Evolutionary conservation across 1,140 invertebrate species (phyloP).

Genomic region (Triops cancriformis): DNA sequence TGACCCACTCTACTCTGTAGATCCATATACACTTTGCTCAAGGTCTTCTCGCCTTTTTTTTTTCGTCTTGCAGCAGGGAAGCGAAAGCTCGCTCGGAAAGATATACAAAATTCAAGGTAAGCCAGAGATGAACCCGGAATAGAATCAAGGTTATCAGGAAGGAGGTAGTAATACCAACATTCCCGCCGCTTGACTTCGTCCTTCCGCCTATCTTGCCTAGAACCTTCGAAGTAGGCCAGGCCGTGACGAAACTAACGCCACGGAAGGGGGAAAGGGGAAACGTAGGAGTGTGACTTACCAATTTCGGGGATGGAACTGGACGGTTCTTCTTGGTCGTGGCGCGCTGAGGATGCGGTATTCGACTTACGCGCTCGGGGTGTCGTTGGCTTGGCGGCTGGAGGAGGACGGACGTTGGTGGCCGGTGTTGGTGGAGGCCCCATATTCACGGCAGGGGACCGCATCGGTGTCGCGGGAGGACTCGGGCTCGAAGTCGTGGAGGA

Average conservation of each 20-base stretch:
- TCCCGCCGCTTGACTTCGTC: neutral
- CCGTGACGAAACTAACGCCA: neutral
- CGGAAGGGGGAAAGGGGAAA: neutral
- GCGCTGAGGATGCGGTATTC: neutral
- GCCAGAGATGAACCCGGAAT: slow-evolving; percentile 12
- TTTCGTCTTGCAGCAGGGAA: neutral
- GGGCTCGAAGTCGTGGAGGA: slow-evolving; percentile 25
- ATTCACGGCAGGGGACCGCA: neutral
- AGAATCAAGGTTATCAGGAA: slow-evolving; percentile 10
- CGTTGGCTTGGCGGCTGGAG: neutral
- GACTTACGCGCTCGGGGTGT: slow-evolving; percentile 23
- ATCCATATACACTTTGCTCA: neutral
- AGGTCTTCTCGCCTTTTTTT: neutral
- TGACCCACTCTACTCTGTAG: neutral
- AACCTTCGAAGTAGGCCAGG: neutral
- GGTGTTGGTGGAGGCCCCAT: slow-evolving; percentile 21
- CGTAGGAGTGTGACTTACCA: slow-evolving; percentile 18
- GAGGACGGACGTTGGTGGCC: neutral
- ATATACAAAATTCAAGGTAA: slow-evolving; percentile 2
- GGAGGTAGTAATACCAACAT: neutral
- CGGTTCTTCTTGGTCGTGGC: slow-evolving; percentile 22
- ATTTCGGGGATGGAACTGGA: slow-evolving; percentile 28
- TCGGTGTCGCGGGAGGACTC: neutral
- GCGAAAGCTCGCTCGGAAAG: slow-evolving; percentile 6
- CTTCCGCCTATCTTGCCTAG: neutral